Evolutionary conservation across 2,888 invertebrate genomes (phyloP), one percentile per base, ranked within the genome.

Genomic region (Carpatolechia fugitivella): DNA sequence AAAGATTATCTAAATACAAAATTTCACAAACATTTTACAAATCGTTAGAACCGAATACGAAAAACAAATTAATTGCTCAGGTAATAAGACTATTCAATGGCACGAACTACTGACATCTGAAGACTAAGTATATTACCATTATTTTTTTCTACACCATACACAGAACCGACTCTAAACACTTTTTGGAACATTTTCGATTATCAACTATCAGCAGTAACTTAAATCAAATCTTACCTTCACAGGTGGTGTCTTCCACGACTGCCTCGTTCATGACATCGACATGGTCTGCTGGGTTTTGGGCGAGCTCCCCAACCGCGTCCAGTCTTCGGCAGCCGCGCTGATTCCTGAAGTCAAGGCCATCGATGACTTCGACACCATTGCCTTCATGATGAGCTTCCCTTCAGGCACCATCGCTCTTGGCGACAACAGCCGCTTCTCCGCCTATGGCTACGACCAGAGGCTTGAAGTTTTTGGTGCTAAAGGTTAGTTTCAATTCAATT

Each of bases 181-280:
- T n/a, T n/a, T n/a, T n/a, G n/a, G n/a, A n/a, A n/a, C n/a, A n/a
- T n/a, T n/a, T n/a, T n/a, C n/a, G n/a, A n/a, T n/a, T n/a, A n/a
- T n/a, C n/a, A n/a, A n/a, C n/a, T n/a, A n/a, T n/a, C n/a, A n/a
- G n/a, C n/a, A n/a, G n/a, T n/a, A n/a, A n/a, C n/a, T n/a, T n/a
- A n/a, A n/a, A n/a, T n/a, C n/a, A n/a, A n/a, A n/a, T n/a, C n/a
- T n/a, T n/a, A n/a, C n/a, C n/a, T n/a, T n/a, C n/a, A n/a, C 59
- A 91, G 94, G 93, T 62, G 93, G 93, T 11, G 92, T 94, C 33
- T 93, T 93, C 74, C 93, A 94, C 57, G 94, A 94, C 71, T 93
- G 94, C 63, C 83, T 92, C 54, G 93, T 94, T 1, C 94, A 94
- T 64, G 94, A 94, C 70, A 86, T 94, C 56, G 94, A 94, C 66